Base-by-base conservation (phyloP, 2,113 vertebrate species). In the Gavialis gangeticus region DNA sequence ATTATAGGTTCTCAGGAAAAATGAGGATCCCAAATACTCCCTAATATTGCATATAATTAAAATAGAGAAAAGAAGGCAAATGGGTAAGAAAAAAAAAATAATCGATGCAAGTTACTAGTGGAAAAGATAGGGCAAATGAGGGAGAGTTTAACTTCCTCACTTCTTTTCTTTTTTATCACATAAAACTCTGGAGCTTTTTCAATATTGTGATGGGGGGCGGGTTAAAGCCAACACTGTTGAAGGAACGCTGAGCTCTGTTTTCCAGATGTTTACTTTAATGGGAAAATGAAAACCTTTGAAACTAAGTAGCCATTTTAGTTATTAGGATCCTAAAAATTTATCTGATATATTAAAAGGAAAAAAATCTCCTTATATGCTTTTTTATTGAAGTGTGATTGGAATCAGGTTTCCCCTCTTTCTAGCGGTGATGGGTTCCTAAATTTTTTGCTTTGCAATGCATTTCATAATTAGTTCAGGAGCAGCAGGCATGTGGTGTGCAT, bases 391-490 rank as follows among this genome's bases (percentile, higher is more conserved):
- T 79, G 2, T 25, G 46, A 21, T n/a, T 56, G 58, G 81, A 60
- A 24, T 79, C 14, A 84, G 57, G 85, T n/a, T 71, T 82, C 34
- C 6, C 22, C 88, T 69, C 34, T 90, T 21, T 55, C 2, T 85
- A 77, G 59, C 85, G 75, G 46, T 7, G 5, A 12, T 77, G 79
- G 82, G 24, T 90, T 95, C 85, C 3, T 10, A 73, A 77, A 85
- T 67, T 86, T 77, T 90, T 80, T 87, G 84, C 28, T 1, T 75
- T 77, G 34, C 34, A 75, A 82, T 79, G 86, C 59, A 75, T 81
- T 92, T 92, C 63, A 57, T 6, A 73, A 94, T 91, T 94, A 71
- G 85, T 17, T 95, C 60, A 75, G 67, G 90, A 84, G 94, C 96
- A 97, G 87, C 81, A 86, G 67, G 66, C 89, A 37, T 92, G 89